Conservation (phyloP, 37 sponge, comb jelly and placozoan species). For the Haliclona indistincta region DNA sequence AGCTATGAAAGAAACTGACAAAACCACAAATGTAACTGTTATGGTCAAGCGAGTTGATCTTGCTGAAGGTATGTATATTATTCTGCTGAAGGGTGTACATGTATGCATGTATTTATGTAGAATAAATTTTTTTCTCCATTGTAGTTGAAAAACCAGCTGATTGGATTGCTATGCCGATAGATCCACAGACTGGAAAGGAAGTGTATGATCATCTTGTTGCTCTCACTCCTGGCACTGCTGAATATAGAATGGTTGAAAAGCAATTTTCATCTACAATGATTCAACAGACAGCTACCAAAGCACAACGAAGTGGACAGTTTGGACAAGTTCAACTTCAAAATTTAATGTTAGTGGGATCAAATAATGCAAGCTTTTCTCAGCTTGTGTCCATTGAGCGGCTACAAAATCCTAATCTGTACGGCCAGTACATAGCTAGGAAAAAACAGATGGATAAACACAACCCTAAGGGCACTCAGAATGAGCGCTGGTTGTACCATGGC, state of each 20-base stretch:
- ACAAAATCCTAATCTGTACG: slow-evolving; percentile 54
- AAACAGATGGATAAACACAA: slow-evolving; percentile 42
- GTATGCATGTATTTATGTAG: not conserved
- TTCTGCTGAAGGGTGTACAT: not conserved
- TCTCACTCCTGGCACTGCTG: slow-evolving; percentile 13
- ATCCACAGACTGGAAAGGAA: slow-evolving; percentile 22
- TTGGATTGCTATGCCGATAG: slow-evolving; percentile 43
- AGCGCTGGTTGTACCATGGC: slow-evolving; percentile 62
- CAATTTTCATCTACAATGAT: slow-evolving; percentile 35
- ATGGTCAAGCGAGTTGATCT: slow-evolving; percentile 34
- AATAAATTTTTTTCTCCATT: not conserved
- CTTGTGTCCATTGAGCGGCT: slow-evolving; percentile 65
- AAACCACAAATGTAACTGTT: not conserved
- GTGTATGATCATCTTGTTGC: slow-evolving; percentile 15
- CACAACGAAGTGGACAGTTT: no score
- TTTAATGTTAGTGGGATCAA: no score
- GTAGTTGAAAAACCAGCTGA: not conserved
- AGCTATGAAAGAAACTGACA: slow-evolving; percentile 14
- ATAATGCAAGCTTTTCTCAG: not conserved
- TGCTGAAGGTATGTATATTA: slow-evolving; percentile 25
- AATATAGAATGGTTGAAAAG: slow-evolving; percentile 23
- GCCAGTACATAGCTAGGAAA: slow-evolving; percentile 51
- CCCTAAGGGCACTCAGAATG: slow-evolving; percentile 49
- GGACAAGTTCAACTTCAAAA: no score
- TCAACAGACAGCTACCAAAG: not conserved